Percentiles rank a stretch among this genome's conserved stretches.
These are phyloP conservation scores for Danionella dracula DNA, from an alignment of 2,797 vertebrate species.

Conservation along the genomic window DNA sequence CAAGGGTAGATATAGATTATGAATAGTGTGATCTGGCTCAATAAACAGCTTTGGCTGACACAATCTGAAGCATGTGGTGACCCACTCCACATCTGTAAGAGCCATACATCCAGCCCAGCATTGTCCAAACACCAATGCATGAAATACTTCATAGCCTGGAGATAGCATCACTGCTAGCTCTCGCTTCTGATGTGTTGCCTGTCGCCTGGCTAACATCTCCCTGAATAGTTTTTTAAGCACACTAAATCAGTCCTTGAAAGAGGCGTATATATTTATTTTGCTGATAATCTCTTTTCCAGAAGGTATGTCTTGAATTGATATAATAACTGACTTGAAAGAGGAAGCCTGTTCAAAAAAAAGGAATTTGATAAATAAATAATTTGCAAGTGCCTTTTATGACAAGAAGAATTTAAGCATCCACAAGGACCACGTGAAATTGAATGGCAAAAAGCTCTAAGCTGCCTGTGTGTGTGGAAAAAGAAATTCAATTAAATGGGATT, in stretches of 20 bases:
- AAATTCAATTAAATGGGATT: conserved; percentile 99
- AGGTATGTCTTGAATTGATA: conserved; percentile 79
- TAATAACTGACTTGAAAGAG: conserved; percentile 74
- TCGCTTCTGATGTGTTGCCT: conserved; percentile 46
- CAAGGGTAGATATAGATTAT: conserved; percentile 49
- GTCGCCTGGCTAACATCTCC: conserved; percentile 34
- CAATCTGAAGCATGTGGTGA: conserved; percentile 46
- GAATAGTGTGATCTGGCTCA: conserved; percentile 47
- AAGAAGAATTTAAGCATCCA: conserved; percentile 86
- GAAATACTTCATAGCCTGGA: conserved; percentile 47
- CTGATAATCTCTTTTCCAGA: conserved; percentile 73
- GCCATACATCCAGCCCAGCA: conserved; percentile 38
- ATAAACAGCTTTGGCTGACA: conserved; percentile 50
- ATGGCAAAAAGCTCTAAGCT: conserved; percentile 94
- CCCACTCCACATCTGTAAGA: conserved; percentile 53
- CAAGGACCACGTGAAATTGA: conserved; percentile 86
- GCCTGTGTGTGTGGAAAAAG: conserved; percentile 91
- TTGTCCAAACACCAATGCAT: conserved; percentile 45
- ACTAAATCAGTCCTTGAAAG: conserved; percentile 76
- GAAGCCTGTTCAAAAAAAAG: conserved; percentile 44
- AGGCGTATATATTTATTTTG: conserved; percentile 62
- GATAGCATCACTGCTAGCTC: conserved; percentile 51
- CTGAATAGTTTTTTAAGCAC: conserved; percentile 68
- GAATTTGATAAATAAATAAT: conserved; percentile 81
- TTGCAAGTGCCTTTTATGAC: conserved; percentile 82